Evolutionary conservation across 2,113 vertebrate genomes (phyloP).

Genomic region (Dunckerocampus dactyliophorus): DNA sequence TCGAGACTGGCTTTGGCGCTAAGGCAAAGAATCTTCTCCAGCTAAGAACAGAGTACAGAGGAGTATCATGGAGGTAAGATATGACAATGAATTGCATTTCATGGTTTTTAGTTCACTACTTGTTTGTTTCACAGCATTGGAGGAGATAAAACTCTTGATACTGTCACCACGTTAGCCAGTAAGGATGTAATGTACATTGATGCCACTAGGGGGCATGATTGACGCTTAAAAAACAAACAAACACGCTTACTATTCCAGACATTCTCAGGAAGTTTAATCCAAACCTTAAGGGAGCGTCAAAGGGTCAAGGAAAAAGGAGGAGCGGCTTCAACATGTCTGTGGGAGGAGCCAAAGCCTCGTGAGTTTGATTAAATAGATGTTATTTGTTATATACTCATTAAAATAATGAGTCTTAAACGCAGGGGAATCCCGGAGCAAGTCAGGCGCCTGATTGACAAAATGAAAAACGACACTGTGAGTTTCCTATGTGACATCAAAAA

Average conservation of each 20-base stretch:
- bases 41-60: constrained; percentile 71
- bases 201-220: constrained; percentile 40
- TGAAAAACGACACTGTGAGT: constrained; percentile 80
- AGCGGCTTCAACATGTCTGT: constrained; percentile 81
- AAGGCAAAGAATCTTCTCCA: constrained; percentile 59
- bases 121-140: constrained; percentile 72
- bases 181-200: constrained; percentile 50
- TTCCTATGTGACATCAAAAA: neutral
- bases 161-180: constrained; percentile 88
- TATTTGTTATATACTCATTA: neutral
- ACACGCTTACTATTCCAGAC: constrained; percentile 65
- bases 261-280: constrained; percentile 90
- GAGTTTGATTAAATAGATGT: constrained; percentile 39
- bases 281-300: constrained; percentile 79
- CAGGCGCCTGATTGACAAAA: constrained; percentile 66
- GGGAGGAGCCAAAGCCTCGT: constrained; percentile 77
- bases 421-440: constrained; percentile 83
- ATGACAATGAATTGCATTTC: neutral
- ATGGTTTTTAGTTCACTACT: neutral
- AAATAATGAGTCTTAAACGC: constrained; percentile 9
- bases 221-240: neutral
- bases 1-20: constrained; percentile 80
- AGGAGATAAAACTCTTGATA: constrained; percentile 80
- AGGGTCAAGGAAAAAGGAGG: constrained; percentile 50
- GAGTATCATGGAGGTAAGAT: constrained; percentile 88